Base-by-base conservation (phyloP, 92 coral and sea anemone genomes). In the Scolanthus callimorphus region DNA sequence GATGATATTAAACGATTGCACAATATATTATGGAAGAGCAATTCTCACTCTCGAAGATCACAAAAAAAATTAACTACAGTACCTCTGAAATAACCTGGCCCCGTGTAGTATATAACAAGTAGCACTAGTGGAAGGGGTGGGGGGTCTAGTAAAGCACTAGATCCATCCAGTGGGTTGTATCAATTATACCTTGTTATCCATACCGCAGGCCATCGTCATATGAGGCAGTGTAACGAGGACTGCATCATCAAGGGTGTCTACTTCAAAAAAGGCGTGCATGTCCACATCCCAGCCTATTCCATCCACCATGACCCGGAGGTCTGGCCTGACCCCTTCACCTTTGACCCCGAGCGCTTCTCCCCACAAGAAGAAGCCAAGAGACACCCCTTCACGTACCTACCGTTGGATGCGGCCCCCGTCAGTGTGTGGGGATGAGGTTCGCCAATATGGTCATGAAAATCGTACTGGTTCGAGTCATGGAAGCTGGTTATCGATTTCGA, bases 201-300 rank as follows among this genome's bases (percentile, higher is more conserved):
- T 59, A 62, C 82, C 15, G 59, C 60, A 37, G 82, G 82, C 10
- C 64, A 76, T 27, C 59, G 82, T 2, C 82, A 76, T 31, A 44
- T 76, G 52, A 62, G 82, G 4, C 20, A 76, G 44, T 67, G 76
- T 23, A 3, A 26, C 1, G 82, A 76, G 25, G 46, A 70, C 3
- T 76, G 82, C 11, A 26, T 38, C 20, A 67, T 76, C 59, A 39
- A 39, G 22, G 82, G 76, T n/a, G 13, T 76, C 12, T 30, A 24
- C 13, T 76, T 76, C 43, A 55, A 68, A 9, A 76, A 67, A 60
- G 82, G 76, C 0, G 65, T 59, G 6, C 65, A 2, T 6, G 47
- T 76, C 10, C 31, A 76, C 39, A 66, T 76, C 8, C 58, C 59
- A 38, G 55, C 69, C 24, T 76, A 59, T 15, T 31, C 82, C 11